Evolutionary conservation across 2,888 invertebrate species (phyloP).

Genomic region (Rhagonycha lutea): DNA sequence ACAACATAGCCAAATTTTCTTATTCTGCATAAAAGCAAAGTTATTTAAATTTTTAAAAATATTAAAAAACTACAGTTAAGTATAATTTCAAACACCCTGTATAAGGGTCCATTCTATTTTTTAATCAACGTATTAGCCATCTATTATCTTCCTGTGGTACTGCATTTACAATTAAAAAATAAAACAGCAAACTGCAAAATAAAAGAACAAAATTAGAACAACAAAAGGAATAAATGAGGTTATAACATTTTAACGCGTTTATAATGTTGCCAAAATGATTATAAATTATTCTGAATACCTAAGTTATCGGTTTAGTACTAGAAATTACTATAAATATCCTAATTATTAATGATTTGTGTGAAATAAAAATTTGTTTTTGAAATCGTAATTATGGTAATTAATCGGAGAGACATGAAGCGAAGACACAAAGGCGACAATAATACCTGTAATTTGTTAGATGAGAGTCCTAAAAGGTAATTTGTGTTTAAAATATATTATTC

Average conservation of each 20-base stretch:
- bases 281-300: background rate
- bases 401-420: slow-evolving; percentile 51
- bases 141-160: background rate
- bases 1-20: too few species aligned
- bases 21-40: too few species aligned
- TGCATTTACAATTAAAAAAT: background rate
- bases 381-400: slow-evolving; percentile 45
- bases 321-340: background rate
- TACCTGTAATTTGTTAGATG: slow-evolving; percentile 43
- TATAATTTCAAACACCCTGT: too few species aligned
- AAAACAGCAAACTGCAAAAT: background rate
- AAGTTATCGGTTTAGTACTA: background rate
- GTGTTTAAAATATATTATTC: background rate
- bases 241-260: background rate
- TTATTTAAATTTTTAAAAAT: too few species aligned
- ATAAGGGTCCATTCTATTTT: too few species aligned
- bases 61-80: too few species aligned
- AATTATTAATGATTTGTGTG: background rate
- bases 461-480: slow-evolving; percentile 56
- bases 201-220: background rate
- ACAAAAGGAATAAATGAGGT: background rate
- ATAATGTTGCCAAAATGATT: background rate
- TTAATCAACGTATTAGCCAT: background rate
- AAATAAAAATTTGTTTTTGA: background rate
- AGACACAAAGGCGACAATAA: slow-evolving; percentile 51